A percentile compares a stretch with the other conserved stretches of the same genome.
These are phyloP conservation scores for Chelonus formosanus DNA, from an alignment of 2,888 invertebrate species.

Conservation along the genomic window DNA sequence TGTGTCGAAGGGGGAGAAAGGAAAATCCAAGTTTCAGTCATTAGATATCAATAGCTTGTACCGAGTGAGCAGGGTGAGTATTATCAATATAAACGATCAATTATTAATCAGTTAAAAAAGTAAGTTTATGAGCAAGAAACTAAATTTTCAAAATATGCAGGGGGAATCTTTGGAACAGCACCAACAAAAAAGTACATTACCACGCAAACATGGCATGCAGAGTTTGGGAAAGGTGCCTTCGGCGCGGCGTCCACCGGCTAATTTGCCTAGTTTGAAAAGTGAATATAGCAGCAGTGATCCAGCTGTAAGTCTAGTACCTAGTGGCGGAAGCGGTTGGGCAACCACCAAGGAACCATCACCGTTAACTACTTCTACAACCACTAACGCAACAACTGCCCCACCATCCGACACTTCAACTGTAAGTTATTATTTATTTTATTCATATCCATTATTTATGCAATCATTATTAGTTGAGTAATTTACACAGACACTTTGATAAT, in stretches of 20 bases:
- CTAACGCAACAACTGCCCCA: slow-evolving; percentile 55
- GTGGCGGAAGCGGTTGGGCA: slow-evolving; percentile 84
- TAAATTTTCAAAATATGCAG: slow-evolving; percentile 65
- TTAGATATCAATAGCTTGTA: slow-evolving; percentile 98
- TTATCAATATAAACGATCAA: slow-evolving; percentile 27
- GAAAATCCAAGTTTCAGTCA: slow-evolving; percentile 95
- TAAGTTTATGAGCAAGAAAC: slow-evolving; percentile 23
- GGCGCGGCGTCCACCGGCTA: slow-evolving; percentile 97
- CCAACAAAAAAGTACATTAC: slow-evolving; percentile 87
- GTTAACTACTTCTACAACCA: slow-evolving; percentile 60
- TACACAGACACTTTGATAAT: too few relatives aligned
- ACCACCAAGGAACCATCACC: slow-evolving; percentile 69
- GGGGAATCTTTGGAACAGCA: slow-evolving; percentile 89
- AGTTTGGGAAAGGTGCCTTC: slow-evolving; percentile 99
- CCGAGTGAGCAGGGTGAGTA: slow-evolving; percentile 83
- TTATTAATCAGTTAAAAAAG: neutral
- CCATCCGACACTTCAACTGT: slow-evolving; percentile 58
- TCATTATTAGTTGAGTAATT: too few relatives aligned
- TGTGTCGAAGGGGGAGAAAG: slow-evolving; percentile 85
- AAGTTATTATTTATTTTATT: slow-evolving; percentile 33
- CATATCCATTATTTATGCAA: slow-evolving; percentile 5
- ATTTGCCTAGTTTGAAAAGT: slow-evolving; percentile 98
- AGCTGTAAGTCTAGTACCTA: slow-evolving; percentile 80
- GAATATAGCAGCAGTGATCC: slow-evolving; percentile 86
- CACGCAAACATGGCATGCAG: slow-evolving; percentile 99